phyloP scores from a whole-genome alignment of 2,113 vertebrate species.

The Labrus mixtus region DNA sequence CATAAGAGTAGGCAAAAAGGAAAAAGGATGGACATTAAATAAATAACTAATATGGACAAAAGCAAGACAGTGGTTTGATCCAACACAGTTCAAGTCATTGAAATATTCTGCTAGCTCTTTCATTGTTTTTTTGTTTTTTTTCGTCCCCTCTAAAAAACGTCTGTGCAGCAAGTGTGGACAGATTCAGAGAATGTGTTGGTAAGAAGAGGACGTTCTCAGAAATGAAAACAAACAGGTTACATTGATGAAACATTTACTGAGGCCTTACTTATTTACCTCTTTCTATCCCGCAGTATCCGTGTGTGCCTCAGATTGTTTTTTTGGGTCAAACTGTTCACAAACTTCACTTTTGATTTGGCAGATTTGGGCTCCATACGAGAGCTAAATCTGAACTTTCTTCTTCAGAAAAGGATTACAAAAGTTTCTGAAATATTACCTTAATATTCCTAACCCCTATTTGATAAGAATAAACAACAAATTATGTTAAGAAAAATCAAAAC shows the following conservation, averaged over 20 bases:
- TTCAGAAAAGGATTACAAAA: slow-evolving; percentile 19
- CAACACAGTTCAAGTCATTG: slow-evolving; percentile 82
- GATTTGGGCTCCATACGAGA: neutral
- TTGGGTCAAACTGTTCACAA: neutral
- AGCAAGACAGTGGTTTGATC: slow-evolving; percentile 83
- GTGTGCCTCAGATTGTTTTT: neutral
- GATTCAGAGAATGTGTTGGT: neutral
- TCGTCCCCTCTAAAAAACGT: slow-evolving; percentile 1
- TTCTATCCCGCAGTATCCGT: neutral
- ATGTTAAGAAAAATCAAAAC: neutral
- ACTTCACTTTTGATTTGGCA: neutral
- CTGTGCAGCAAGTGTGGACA: no score
- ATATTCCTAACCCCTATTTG: neutral
- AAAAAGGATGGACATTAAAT: slow-evolving; percentile 62
- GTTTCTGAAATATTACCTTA: neutral
- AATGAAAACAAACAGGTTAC: neutral
- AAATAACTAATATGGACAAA: slow-evolving; percentile 74
- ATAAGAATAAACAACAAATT: neutral
- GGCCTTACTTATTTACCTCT: neutral
- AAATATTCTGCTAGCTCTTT: slow-evolving; percentile 23
- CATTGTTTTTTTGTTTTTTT: neutral
- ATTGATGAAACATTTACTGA: slow-evolving; percentile 4
- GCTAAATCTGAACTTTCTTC: neutral
- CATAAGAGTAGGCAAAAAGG: slow-evolving; percentile 42
- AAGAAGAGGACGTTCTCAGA: neutral